Evolutionary conservation across 2,113 vertebrate species (phyloP).

Genomic region (Lophius piscatorius): DNA sequence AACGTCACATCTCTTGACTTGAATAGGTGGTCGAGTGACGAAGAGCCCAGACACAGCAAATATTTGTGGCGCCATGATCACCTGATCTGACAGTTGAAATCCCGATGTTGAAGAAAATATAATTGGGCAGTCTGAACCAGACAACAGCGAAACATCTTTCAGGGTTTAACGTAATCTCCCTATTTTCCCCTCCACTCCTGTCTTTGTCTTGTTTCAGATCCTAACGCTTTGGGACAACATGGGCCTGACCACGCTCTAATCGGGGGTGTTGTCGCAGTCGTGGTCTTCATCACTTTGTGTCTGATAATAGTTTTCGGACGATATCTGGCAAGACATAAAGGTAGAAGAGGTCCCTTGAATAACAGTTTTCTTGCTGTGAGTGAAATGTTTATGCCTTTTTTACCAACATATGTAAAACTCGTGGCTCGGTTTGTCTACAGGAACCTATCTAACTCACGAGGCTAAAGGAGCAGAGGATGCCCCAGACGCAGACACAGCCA

Average conservation of each 20-base stretch:
- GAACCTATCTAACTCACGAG: slow-evolving; percentile 98
- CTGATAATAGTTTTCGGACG: slow-evolving; percentile 97
- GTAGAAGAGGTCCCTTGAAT: slow-evolving; percentile 76
- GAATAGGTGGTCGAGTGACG: too few relatives aligned
- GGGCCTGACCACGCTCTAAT: slow-evolving; percentile 96
- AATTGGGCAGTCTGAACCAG: too few relatives aligned
- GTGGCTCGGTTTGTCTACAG: slow-evolving; percentile 74
- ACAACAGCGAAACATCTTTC: slow-evolving; percentile 1
- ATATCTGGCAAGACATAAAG: slow-evolving; percentile 99
- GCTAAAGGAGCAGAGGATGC: slow-evolving; percentile 99
- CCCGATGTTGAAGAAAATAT: too few relatives aligned
- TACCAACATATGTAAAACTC: slow-evolving; percentile 21
- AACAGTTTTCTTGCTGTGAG: slow-evolving; percentile 14
- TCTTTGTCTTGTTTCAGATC: slow-evolving; percentile 81
- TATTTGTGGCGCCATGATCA: too few relatives aligned
- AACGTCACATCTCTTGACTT: too few relatives aligned
- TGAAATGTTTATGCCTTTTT: background rate
- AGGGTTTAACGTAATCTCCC: slow-evolving; percentile 11
- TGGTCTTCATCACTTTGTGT: slow-evolving; percentile 97
- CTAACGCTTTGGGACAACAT: slow-evolving; percentile 90
- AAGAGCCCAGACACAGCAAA: too few relatives aligned
- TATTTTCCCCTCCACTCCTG: slow-evolving; percentile 13
- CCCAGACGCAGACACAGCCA: slow-evolving; percentile 97
- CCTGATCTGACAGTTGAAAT: too few relatives aligned
- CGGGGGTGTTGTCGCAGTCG: slow-evolving; percentile 96